Percentiles rank a stretch among this genome's conserved stretches.
Conservation (phyloP, 2,797 vertebrate genomes). For the Denticeps clupeoides region DNA sequence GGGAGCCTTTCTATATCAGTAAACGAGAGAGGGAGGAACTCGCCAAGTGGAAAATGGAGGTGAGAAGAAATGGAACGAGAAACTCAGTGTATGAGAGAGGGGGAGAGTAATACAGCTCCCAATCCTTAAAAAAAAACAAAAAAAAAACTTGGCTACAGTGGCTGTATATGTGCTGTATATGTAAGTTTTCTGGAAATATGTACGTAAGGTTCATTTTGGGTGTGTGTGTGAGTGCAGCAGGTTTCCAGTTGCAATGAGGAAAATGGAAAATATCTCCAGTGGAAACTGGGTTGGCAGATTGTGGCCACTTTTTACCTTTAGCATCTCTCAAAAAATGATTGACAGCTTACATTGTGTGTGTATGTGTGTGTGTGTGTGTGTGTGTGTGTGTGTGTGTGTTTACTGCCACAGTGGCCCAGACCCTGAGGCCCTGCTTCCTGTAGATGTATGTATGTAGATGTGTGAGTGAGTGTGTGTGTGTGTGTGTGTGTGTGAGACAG, state of each 20-base stretch:
- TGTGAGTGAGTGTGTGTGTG: neutral
- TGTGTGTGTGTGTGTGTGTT: slow-evolving; percentile 5
- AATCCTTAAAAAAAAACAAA: neutral
- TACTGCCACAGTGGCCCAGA: no score
- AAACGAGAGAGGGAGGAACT: slow-evolving; percentile 85
- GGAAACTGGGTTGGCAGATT: neutral
- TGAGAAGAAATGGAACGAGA: no score
- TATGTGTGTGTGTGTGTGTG: neutral
- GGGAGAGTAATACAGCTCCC: no score
- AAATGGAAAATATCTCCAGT: neutral
- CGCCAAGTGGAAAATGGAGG: slow-evolving; percentile 84
- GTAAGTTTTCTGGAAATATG: neutral
- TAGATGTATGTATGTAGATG: neutral
- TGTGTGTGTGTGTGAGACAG: slow-evolving; percentile 4
- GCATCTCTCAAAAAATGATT: neutral
- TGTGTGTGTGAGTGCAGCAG: slow-evolving; percentile 15
- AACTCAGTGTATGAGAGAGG: no score
- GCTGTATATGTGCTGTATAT: neutral
- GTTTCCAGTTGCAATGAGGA: neutral
- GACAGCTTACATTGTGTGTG: neutral
- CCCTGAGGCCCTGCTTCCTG: no score
- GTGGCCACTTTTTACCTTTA: neutral
- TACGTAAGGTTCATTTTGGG: slow-evolving; percentile 2
- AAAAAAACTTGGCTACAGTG: neutral
- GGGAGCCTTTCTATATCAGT: slow-evolving; percentile 91